Conservation (phyloP, 2,797 vertebrate species). For the Phalloptychus januarius region DNA sequence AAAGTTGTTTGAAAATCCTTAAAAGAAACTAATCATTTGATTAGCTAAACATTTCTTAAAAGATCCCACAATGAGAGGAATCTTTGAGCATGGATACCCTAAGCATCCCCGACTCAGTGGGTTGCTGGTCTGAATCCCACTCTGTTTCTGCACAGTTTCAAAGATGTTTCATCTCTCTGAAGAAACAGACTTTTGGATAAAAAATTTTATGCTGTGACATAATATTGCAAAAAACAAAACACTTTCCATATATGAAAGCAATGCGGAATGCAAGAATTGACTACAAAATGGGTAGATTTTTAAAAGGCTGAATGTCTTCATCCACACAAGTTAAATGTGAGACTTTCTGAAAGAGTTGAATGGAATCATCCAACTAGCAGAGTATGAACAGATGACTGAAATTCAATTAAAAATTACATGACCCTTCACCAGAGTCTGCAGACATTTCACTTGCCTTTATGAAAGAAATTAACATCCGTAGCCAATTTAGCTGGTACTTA, state of each 20-base stretch:
- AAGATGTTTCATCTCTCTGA: slow-evolving; percentile 50
- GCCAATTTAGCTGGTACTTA: slow-evolving; percentile 35
- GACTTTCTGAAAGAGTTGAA: slow-evolving; percentile 22
- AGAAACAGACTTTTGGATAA: slow-evolving; percentile 54
- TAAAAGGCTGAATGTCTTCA: slow-evolving; percentile 40
- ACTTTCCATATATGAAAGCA: slow-evolving; percentile 36
- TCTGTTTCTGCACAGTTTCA: slow-evolving; percentile 34
- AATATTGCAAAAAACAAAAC: slow-evolving; percentile 36
- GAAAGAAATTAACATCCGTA: slow-evolving; percentile 56
- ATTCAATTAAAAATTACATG: slow-evolving; percentile 56
- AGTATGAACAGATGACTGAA: slow-evolving; percentile 39
- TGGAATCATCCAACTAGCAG: slow-evolving; percentile 45
- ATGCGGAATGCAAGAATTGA: slow-evolving; percentile 39
- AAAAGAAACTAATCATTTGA: neutral
- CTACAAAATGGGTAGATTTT: slow-evolving; percentile 39
- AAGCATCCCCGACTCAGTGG: no score
- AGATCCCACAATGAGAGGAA: neutral
- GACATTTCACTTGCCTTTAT: slow-evolving; percentile 47
- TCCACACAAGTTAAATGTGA: slow-evolving; percentile 62
- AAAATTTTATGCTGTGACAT: slow-evolving; percentile 43
- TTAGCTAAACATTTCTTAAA: neutral
- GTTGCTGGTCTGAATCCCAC: no score
- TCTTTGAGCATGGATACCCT: neutral
- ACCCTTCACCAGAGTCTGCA: slow-evolving; percentile 45
- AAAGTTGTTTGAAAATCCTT: neutral